Evolutionary conservation across 1,140 invertebrate species (phyloP).

Genomic region (Hestina assimilis): DNA sequence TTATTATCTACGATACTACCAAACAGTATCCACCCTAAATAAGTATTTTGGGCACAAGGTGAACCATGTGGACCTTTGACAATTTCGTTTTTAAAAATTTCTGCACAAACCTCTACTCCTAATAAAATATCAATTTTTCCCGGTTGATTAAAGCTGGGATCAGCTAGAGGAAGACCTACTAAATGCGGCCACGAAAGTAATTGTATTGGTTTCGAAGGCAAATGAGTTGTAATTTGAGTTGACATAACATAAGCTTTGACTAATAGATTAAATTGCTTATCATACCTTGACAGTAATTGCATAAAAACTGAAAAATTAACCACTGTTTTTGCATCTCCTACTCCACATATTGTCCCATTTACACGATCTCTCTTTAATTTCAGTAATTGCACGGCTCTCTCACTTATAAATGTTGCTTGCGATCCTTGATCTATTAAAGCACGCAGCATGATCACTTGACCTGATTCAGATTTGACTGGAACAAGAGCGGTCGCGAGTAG

Average conservation of each 20-base stretch:
- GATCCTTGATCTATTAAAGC: slow-evolving; percentile 5
- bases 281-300: not conserved
- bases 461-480: not conserved
- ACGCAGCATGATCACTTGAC: not conserved
- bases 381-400: not conserved
- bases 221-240: not conserved
- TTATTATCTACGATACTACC: not conserved
- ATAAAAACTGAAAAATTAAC: not conserved
- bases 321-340: not conserved
- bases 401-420: slow-evolving; percentile 4
- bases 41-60: not conserved
- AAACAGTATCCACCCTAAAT: not conserved
- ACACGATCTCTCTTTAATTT: not conserved
- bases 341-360: not conserved
- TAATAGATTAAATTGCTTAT: not conserved
- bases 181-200: not conserved
- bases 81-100: not conserved
- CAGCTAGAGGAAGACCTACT: not conserved
- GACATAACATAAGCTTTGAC: not conserved
- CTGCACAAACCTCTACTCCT: not conserved
- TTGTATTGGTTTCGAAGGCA: not conserved
- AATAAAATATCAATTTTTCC: not conserved
- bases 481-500: not conserved
- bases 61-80: not conserved
- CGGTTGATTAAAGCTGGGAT: not conserved